These are phyloP conservation scores for Muscicapa comitata DNA, from an alignment of 2,797 vertebrate species.

Conservation along the genomic window DNA sequence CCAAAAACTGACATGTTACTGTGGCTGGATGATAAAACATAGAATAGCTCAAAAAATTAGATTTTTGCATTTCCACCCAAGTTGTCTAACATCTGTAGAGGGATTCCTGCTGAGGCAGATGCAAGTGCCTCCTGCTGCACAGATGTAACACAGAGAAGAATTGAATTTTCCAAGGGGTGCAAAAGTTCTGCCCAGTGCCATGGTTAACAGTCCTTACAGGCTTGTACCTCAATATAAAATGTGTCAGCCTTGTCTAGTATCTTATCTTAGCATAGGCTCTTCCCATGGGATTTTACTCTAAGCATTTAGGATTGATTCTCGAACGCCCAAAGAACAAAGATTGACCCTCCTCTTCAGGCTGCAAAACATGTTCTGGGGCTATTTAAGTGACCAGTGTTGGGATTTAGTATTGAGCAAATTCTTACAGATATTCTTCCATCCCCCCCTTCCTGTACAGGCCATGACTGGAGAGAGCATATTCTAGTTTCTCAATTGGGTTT, in stretches of 20 bases:
- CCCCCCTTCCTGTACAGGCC: rapidly evolving
- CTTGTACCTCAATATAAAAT: neutral
- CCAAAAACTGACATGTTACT: neutral
- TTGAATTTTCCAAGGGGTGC: neutral
- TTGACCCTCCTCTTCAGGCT: neutral
- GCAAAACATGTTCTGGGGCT: neutral
- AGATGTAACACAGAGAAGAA: neutral
- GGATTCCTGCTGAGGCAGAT: neutral
- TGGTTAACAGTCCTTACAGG: neutral
- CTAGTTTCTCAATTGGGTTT: neutral
- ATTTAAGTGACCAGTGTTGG: neutral
- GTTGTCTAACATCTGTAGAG: neutral
- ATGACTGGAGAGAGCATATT: neutral
- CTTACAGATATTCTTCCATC: neutral
- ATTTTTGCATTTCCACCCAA: neutral
- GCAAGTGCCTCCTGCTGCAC: neutral
- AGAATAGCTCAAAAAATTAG: neutral
- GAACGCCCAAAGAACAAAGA: neutral
- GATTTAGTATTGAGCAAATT: neutral
- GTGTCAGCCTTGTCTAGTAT: neutral
- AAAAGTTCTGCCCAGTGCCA: neutral
- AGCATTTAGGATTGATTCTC: neutral
- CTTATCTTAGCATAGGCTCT: neutral
- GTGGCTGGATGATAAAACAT: neutral
- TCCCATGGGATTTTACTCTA: neutral